Evolutionary conservation across 1,140 invertebrate species (phyloP).

Genomic region (Hylaeus volcanicus): DNA sequence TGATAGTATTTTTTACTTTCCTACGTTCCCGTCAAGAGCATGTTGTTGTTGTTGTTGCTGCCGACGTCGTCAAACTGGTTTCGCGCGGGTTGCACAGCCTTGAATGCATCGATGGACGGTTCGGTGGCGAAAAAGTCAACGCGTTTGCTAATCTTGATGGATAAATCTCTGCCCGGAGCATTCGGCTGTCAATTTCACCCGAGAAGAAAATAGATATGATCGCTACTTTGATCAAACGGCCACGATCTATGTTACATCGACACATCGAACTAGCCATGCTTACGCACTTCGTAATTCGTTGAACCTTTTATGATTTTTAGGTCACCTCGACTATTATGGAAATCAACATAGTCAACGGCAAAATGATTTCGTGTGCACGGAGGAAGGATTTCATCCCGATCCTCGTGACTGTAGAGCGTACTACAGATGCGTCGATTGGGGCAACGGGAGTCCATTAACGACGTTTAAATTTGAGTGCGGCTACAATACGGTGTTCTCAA

Average conservation of each 20-base stretch:
- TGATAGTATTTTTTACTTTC: slow-evolving; percentile 66
- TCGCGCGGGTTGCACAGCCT: slow-evolving; percentile 51
- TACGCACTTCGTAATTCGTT: background rate
- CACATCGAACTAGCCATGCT: background rate
- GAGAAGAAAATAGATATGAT: background rate
- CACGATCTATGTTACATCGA: background rate
- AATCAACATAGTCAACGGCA: slow-evolving; percentile 42
- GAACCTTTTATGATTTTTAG: slow-evolving; percentile 52
- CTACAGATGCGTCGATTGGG: slow-evolving; percentile 83
- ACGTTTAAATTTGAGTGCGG: slow-evolving; percentile 85
- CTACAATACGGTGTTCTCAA: slow-evolving; percentile 86
- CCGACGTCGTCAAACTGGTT: slow-evolving; percentile 75
- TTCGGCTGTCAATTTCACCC: background rate
- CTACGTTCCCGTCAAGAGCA: slow-evolving; percentile 11
- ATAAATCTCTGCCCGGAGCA: background rate
- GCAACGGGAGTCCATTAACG: slow-evolving; percentile 71
- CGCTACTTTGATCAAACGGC: background rate
- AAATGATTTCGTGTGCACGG: slow-evolving; percentile 77
- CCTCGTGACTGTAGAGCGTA: slow-evolving; percentile 82
- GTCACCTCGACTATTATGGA: slow-evolving; percentile 57
- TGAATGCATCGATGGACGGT: background rate
- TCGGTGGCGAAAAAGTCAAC: background rate
- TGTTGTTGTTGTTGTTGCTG: slow-evolving; percentile 47
- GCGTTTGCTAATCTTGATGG: background rate
- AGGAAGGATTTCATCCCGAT: slow-evolving; percentile 83